Evolutionary conservation across 2,797 vertebrate species (phyloP).

Genomic region (Onychomys leucogaster): DNA sequence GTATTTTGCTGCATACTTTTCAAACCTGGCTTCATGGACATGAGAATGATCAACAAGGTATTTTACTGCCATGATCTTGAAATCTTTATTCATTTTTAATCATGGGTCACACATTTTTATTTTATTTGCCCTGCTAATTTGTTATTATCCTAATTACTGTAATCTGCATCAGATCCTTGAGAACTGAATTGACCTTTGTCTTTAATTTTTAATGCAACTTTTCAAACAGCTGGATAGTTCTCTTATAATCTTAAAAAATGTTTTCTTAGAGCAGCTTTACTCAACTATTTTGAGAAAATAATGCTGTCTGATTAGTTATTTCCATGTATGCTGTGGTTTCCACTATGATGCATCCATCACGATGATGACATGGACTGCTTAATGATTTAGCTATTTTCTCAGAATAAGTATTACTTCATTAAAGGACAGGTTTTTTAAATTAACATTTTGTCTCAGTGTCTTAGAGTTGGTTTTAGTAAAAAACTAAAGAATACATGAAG

Average conservation of each 20-base stretch:
- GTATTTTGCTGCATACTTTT: accelerated
- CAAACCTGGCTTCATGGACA: neutral
- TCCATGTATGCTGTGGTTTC: neutral
- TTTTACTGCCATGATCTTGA: neutral
- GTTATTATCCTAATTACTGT: neutral
- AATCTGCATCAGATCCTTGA: neutral
- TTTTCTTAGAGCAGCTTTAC: neutral
- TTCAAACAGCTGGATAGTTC: neutral
- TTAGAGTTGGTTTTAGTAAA: constrained; percentile 1
- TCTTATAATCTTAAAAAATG: neutral
- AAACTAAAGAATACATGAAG: neutral
- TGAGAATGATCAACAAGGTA: neutral
- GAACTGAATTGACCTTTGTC: neutral
- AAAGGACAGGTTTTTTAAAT: neutral
- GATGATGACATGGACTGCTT: neutral
- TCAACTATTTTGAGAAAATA: neutral
- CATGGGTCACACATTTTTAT: neutral
- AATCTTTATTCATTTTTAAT: constrained; percentile 16
- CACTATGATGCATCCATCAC: neutral
- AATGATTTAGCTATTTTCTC: neutral
- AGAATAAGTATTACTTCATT: neutral
- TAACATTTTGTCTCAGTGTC: constrained; percentile 14
- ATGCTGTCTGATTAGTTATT: neutral
- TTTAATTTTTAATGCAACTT: neutral
- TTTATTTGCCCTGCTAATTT: neutral